Evolutionary conservation across 2,888 invertebrate genomes (phyloP).

Genomic region (Teleiodes luculella): DNA sequence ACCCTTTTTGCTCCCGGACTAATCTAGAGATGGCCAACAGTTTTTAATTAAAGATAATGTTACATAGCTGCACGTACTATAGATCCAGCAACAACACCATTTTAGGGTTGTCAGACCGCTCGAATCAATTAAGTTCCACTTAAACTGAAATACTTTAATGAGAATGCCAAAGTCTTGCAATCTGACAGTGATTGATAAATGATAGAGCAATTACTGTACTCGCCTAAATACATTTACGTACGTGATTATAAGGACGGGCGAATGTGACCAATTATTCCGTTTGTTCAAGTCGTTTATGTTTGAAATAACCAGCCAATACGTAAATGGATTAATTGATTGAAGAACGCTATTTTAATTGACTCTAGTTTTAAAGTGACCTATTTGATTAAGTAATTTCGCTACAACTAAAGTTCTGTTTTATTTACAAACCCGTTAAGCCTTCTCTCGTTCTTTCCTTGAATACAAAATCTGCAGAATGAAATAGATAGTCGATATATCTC

Average conservation of each 20-base stretch:
- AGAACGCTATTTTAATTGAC: neutral
- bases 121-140: slow-evolving; percentile 33
- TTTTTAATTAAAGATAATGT: slow-evolving; percentile 76
- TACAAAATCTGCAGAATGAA: too few relatives aligned
- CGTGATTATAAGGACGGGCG: slow-evolving; percentile 3
- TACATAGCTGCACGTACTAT: slow-evolving; percentile 68
- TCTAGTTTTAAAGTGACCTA: neutral
- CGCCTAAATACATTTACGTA: slow-evolving; percentile 13
- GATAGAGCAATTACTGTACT: slow-evolving; percentile 14
- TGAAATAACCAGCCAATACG: neutral
- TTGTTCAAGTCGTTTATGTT: neutral
- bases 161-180: slow-evolving; percentile 30
- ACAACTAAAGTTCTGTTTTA: neutral
- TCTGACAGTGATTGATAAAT: slow-evolving; percentile 35
- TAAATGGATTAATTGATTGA: neutral
- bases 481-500: too few relatives aligned
- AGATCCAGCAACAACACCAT: slow-evolving; percentile 27
- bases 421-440: neutral
- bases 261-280: slow-evolving; percentile 2
- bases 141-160: slow-evolving; percentile 36
- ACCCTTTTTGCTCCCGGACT: slow-evolving; percentile 72
- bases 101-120: slow-evolving; percentile 46
- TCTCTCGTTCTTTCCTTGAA: neutral
- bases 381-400: neutral
- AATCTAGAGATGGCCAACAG: slow-evolving; percentile 69